Percentiles rank a stretch among this genome's conserved stretches.
phyloP scores from a whole-genome alignment of 2,888 invertebrate species.

The Epirrhoe alternata region DNA sequence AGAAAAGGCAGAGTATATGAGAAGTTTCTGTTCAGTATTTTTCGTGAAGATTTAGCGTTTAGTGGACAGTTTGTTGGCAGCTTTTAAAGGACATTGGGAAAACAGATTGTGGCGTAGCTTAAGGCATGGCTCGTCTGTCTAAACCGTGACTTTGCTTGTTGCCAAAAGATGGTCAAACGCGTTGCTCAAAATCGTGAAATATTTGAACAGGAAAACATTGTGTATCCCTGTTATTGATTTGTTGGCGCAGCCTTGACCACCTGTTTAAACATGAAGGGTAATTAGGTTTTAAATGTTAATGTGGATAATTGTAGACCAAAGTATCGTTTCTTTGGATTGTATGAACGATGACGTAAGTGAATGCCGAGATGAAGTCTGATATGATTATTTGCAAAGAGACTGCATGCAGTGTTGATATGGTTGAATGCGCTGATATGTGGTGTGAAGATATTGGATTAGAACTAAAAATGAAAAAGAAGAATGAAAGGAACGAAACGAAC shows the following conservation, averaged over 20 bases:
- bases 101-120: constrained; percentile 15
- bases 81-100: neutral
- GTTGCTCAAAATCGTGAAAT: no score
- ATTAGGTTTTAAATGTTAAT: no score
- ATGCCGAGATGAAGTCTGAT: no score
- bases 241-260: neutral
- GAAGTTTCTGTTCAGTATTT: neutral
- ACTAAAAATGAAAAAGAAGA: no score
- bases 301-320: no score
- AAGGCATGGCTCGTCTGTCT: constrained; percentile 16
- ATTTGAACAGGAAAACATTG: neutral
- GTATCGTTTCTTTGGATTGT: no score
- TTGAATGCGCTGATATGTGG: no score
- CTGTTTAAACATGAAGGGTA: neutral
- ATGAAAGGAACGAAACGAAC: no score
- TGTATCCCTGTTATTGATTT: neutral
- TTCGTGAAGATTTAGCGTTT: neutral
- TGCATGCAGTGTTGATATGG: no score
- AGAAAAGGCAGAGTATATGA: neutral
- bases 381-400: no score
- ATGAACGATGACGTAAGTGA: no score
- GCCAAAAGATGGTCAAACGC: neutral
- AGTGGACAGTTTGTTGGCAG: neutral
- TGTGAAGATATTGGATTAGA: no score
- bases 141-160: neutral